Base-by-base conservation (phyloP, 2,113 vertebrate genomes). In the Chinchilla lanigera region DNA sequence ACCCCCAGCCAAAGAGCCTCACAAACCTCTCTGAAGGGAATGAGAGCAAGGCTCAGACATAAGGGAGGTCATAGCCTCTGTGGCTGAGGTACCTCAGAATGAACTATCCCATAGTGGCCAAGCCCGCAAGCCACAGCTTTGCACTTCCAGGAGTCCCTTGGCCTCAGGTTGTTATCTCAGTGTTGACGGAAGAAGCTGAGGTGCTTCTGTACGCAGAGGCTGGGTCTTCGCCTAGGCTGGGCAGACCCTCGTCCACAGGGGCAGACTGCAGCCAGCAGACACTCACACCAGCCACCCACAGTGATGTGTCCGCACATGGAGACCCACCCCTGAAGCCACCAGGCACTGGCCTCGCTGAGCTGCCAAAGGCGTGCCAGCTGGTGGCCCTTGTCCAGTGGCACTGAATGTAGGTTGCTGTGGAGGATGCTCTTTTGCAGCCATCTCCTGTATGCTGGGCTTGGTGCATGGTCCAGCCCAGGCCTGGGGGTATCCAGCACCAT, bases 401-500 rank as follows among this genome's bases (percentile, higher is more conserved):
- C 52, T 58, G 28, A 35, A 17, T 3, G 4, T 10, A 33, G 60
- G 33, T 50, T 26, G 28, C 73, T 4, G 10, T 14, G 16, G 61
- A 88, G 71, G 16, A 26, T 50, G 50, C 35, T 7, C 4, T 1
- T 14, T 33, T 0, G 5, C 14, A 58, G 41, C 56, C 38, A 13
- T 47, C 16, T 44, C 11, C 7, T 44, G 1, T 0, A 5, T 24
- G 0, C 3, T n/a, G 56, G 65, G 33, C 80, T 13, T 22, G 0
- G 26, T 16, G 0, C 35, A 8, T 60, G 26, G 44, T 8, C 4
- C 7, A 19, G n/a, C 41, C 50, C 38, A 6, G 82, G 4, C 90
- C 16, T 56, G 6, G 1, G 3, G 0, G 24, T 5, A 3, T 50
- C 38, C 17, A 2, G 13, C 26, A 3, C 13, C 28, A 5, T 38